Base-by-base conservation (phyloP, 2,888 invertebrate genomes). In the Temnothorax unifasciatus region DNA sequence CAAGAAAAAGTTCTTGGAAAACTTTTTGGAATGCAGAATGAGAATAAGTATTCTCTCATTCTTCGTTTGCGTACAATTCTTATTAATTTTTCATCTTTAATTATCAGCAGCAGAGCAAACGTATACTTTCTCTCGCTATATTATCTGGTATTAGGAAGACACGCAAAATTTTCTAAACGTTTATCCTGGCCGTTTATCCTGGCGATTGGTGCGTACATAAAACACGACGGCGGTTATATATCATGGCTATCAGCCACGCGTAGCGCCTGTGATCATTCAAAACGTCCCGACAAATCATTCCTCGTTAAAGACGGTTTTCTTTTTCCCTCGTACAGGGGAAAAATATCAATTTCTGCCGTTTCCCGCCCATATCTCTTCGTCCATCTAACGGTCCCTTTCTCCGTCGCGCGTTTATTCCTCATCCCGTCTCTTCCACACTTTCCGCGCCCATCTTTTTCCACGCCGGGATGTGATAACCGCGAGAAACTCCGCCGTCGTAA, bases 291-390 rank as follows among this genome's bases (percentile, higher is more conserved):
- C 88, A 88, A 90, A 89, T 89, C 64, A 83, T 81, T 79, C 79
- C 82, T 79, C 88, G 90, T 89, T 90, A 86, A 84, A 79, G 34
- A 29, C 59, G 34, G 47, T 71, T 71, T 81, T 84, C n/a, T 86
- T 77, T 68, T 57, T 57, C 11, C 34, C 47, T 61, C n/a, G 34
- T n/a, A 18, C 34, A 21, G 13, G 79, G 79, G 61, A 41, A 54
- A 79, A 87, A 89, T 82, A 75, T 82, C 76, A 89, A 88, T 89
- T 87, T 87, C 83, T 87, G 64, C 66, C 64, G 79, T 82, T 71
- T 82, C 71, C 54, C 64, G 47, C 57, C 61, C 75, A 71, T 79
- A 85, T 82, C 59, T 76, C 69, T 63, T 64, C 64, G 59, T 64
- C 63, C 63, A 77, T 15, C 75, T 89, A 90, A 89, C 90, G 89